phyloP scores from a whole-genome alignment of 2,797 vertebrate genomes.

The Acrossocheilus wenchowensis region DNA sequence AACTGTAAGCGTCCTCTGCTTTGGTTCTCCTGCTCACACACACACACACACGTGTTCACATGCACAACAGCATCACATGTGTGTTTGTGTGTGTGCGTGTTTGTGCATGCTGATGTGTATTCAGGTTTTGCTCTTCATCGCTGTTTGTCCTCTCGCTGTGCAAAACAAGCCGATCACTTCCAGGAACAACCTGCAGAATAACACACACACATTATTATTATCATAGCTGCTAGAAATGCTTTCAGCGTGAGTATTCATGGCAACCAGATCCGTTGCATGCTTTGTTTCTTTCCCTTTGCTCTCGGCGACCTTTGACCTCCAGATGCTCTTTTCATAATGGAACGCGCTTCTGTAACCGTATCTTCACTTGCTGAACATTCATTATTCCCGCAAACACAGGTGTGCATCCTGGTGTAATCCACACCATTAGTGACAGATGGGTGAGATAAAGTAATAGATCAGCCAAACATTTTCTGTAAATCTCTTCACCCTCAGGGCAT shows the following conservation, averaged over 20 bases:
- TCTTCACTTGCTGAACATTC: not conserved
- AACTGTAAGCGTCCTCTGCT: not conserved
- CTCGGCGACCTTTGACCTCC: slow-evolving; percentile 10
- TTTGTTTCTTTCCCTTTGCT: not conserved
- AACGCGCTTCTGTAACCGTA: not conserved
- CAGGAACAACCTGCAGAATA: slow-evolving; percentile 38
- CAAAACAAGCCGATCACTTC: slow-evolving; percentile 56
- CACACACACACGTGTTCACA: not conserved
- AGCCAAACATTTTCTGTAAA: not conserved
- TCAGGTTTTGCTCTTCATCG: slow-evolving; percentile 46
- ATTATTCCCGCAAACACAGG: not conserved
- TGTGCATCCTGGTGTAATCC: not conserved
- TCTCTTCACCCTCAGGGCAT: not conserved
- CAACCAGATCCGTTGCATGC: slow-evolving; percentile 28
- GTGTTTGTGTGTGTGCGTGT: slow-evolving; percentile 9
- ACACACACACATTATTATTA: slow-evolving; percentile 12
- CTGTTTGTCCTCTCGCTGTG: slow-evolving; percentile 48
- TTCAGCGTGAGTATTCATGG: slow-evolving; percentile 35
- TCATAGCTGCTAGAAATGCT: slow-evolving; percentile 35
- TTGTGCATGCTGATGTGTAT: slow-evolving; percentile 41
- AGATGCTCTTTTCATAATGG: slow-evolving; percentile 20
- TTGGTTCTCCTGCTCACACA: not conserved
- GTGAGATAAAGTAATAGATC: not conserved
- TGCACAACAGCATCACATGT: not conserved
- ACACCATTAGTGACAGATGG: slow-evolving; percentile 6